These are phyloP conservation scores for Apamea sordens DNA, from an alignment of 2,888 invertebrate species.

Conservation along the genomic window DNA sequence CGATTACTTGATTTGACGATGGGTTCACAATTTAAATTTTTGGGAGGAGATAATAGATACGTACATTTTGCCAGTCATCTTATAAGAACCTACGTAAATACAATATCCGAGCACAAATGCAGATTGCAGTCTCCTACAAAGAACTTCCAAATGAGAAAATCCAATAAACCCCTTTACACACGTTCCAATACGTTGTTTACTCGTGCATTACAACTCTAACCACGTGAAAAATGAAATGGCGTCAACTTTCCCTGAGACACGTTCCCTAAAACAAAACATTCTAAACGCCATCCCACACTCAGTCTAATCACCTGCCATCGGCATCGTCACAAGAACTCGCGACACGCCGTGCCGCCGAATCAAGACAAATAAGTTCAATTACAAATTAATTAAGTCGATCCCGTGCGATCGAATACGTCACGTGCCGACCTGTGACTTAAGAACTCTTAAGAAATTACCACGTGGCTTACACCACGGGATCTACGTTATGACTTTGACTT, in stretches of 20 bases:
- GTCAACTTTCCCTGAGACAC: not conserved
- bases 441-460: slow-evolving; percentile 36
- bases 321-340: slow-evolving; percentile 14
- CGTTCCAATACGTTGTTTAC: not conserved
- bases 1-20: slow-evolving; percentile 8
- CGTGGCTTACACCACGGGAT: slow-evolving; percentile 35
- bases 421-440: slow-evolving; percentile 37
- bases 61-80: not conserved
- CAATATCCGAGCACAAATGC: not conserved
- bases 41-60: no score
- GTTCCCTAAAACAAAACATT: slow-evolving; percentile 3
- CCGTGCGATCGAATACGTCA: slow-evolving; percentile 45
- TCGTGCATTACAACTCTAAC: not conserved
- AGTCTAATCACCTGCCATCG: slow-evolving; percentile 17
- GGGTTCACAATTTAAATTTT: not conserved
- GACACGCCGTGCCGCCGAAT: slow-evolving; percentile 1
- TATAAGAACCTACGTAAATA: not conserved
- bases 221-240: slow-evolving; percentile 13
- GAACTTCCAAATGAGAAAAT: no score
- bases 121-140: no score
- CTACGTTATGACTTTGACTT: slow-evolving; percentile 29
- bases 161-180: not conserved
- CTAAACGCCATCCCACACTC: slow-evolving; percentile 15
- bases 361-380: slow-evolving; percentile 62
- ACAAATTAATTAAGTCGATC: slow-evolving; percentile 63